Percentiles rank a stretch among this genome's conserved stretches.
Conservation (phyloP, 2,797 vertebrate species). For the Tachyglossus aculeatus region DNA sequence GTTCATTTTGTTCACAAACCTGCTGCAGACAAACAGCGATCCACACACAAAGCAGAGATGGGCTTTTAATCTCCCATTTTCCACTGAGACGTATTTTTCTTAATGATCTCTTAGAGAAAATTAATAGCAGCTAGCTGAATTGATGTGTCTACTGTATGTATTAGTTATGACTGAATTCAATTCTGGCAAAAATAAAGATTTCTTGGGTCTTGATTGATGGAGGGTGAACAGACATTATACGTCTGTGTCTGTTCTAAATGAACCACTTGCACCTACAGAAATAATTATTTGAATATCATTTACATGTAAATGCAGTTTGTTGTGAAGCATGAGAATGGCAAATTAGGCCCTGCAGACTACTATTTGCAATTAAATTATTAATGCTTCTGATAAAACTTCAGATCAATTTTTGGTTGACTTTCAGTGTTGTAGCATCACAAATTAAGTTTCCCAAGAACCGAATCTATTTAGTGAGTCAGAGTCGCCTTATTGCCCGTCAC, state of each 20-base stretch:
- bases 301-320: slow-evolving; percentile 91
- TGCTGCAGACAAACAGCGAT: background rate
- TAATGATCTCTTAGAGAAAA: slow-evolving; percentile 10
- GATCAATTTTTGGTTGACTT: slow-evolving; percentile 87
- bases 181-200: slow-evolving; percentile 41
- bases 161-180: slow-evolving; percentile 19
- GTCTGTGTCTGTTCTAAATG: slow-evolving; percentile 54
- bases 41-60: background rate
- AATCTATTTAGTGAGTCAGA: slow-evolving; percentile 63
- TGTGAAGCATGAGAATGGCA: slow-evolving; percentile 74
- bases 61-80: background rate
- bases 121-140: slow-evolving; percentile 13
- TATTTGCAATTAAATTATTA: slow-evolving; percentile 90
- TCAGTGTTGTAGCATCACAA: slow-evolving; percentile 64
- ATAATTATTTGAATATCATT: slow-evolving; percentile 87
- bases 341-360: slow-evolving; percentile 86
- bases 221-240: slow-evolving; percentile 46
- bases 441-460: slow-evolving; percentile 67
- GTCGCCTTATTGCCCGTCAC: slow-evolving; percentile 67
- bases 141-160: slow-evolving; percentile 31
- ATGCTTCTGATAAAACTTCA: slow-evolving; percentile 83
- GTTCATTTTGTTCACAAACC: background rate
- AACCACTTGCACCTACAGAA: slow-evolving; percentile 75
- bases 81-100: slow-evolving; percentile 6
- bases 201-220: slow-evolving; percentile 43